A percentile compares a stretch with the other conserved stretches of the same genome.
Conservation (phyloP, 2,888 invertebrate genomes). For the Sinelater perroti region DNA sequence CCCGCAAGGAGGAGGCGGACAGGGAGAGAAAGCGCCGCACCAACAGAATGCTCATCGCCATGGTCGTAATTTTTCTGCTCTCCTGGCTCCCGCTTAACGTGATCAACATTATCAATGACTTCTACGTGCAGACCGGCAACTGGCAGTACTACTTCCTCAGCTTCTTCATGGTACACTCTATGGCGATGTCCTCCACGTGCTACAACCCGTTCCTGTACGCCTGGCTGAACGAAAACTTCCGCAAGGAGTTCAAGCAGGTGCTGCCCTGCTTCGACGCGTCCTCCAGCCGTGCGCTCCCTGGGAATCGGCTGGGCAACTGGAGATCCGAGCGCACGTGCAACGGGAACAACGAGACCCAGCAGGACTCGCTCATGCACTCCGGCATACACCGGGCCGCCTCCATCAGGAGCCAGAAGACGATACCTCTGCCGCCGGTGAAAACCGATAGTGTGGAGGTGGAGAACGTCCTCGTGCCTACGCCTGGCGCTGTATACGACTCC, state of each 20-base stretch:
- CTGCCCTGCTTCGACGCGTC: slow-evolving; percentile 68
- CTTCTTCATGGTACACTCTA: slow-evolving; percentile 88
- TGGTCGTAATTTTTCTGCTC: slow-evolving; percentile 96
- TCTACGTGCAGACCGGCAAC: slow-evolving; percentile 75
- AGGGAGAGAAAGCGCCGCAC: slow-evolving; percentile 89
- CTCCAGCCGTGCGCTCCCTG: slow-evolving; percentile 51
- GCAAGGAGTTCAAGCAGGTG: slow-evolving; percentile 86
- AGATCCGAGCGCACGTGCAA: slow-evolving; percentile 77
- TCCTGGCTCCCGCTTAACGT: slow-evolving; percentile 95
- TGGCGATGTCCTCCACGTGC: slow-evolving; percentile 93
- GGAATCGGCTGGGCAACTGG: slow-evolving; percentile 64
- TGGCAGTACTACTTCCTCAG: slow-evolving; percentile 87
- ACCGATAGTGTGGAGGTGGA: slow-evolving; percentile 68
- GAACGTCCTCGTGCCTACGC: slow-evolving; percentile 63
- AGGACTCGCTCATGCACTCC: slow-evolving; percentile 59
- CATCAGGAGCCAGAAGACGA: slow-evolving; percentile 56
- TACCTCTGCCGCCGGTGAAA: slow-evolving; percentile 55
- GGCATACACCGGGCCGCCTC: slow-evolving; percentile 68
- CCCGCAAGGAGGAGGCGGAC: slow-evolving; percentile 89
- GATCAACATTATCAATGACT: slow-evolving; percentile 86
- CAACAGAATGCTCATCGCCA: slow-evolving; percentile 96
- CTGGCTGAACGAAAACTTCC: slow-evolving; percentile 94
- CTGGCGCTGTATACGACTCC: slow-evolving; percentile 57
- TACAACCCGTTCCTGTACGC: slow-evolving; percentile 96
- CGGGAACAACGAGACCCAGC: slow-evolving; percentile 78